Conservation (phyloP, 2,888 invertebrate genomes). For the Leptothorax acervorum region DNA sequence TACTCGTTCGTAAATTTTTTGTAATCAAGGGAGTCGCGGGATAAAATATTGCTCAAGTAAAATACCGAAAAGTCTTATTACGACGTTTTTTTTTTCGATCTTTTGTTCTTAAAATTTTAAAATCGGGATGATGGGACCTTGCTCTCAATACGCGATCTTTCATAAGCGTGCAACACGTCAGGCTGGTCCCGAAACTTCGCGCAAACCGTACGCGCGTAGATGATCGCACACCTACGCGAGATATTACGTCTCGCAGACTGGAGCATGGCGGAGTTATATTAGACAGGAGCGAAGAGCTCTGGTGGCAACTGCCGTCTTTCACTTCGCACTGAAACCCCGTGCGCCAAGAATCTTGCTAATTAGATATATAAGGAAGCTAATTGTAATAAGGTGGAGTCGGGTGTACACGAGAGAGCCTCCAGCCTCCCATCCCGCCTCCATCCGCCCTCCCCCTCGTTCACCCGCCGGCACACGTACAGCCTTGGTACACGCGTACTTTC, state of each 20-base stretch:
- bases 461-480: slow-evolving; percentile 59
- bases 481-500: slow-evolving; percentile 60
- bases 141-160: slow-evolving; percentile 31
- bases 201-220: slow-evolving; percentile 61
- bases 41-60: neutral
- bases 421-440: slow-evolving; percentile 33
- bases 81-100: neutral
- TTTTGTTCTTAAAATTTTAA: neutral
- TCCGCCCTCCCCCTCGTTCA: slow-evolving; percentile 61
- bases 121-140: neutral
- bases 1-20: neutral
- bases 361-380: slow-evolving; percentile 84
- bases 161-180: slow-evolving; percentile 35
- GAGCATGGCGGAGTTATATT: slow-evolving; percentile 78
- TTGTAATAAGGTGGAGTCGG: slow-evolving; percentile 84
- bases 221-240: slow-evolving; percentile 65
- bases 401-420: slow-evolving; percentile 75
- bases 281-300: slow-evolving; percentile 80
- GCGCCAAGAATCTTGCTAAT: slow-evolving; percentile 84
- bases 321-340: slow-evolving; percentile 78
- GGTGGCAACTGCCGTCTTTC: slow-evolving; percentile 83
- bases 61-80: neutral
- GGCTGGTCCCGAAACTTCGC: slow-evolving; percentile 30
- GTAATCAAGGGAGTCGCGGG: neutral
- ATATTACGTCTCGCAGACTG: slow-evolving; percentile 73